Percentiles rank a stretch among this genome's conserved stretches.
These are phyloP conservation scores for Lutjanus argentimaculatus DNA, from an alignment of 2,797 vertebrate genomes.

Conservation along the genomic window DNA sequence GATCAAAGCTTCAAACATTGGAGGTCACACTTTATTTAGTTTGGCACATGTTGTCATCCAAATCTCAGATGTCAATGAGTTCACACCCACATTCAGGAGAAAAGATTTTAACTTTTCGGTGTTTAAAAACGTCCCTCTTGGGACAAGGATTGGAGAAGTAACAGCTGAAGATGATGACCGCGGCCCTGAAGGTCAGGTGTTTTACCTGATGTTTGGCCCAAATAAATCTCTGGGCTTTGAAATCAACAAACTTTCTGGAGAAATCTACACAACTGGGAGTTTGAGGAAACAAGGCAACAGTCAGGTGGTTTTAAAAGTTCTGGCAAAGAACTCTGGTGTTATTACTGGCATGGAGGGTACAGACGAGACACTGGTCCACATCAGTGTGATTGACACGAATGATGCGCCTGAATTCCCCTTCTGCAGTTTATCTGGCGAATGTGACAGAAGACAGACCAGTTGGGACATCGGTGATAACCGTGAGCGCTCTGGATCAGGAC, in stretches of 20 bases:
- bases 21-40: conserved; percentile 72
- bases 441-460: conserved; percentile 77
- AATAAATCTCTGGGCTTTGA: conserved; percentile 81
- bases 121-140: conserved; percentile 77
- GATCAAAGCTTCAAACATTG: conserved; percentile 81
- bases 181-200: conserved; percentile 83
- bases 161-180: conserved; percentile 82
- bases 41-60: conserved; percentile 78
- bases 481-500: conserved; percentile 83
- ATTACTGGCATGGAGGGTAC: conserved; percentile 78
- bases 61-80: conserved; percentile 86
- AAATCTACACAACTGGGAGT: conserved; percentile 78
- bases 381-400: conserved; percentile 83
- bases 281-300: conserved; percentile 80
- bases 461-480: conserved; percentile 75
- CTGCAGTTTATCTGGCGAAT: conserved; percentile 54
- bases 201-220: conserved; percentile 82
- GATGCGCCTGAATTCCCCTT: conserved; percentile 82
- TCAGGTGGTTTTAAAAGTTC: conserved; percentile 71
- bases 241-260: conserved; percentile 78
- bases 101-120: conserved; percentile 81
- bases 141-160: conserved; percentile 80
- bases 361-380: conserved; percentile 81
- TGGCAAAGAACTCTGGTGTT: conserved; percentile 86
- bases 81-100: conserved; percentile 76